Evolutionary conservation across 2,888 invertebrate species (phyloP), one percentile per base, ranked within the genome.

Genomic region (Acanthosoma haemorrhoidale): DNA sequence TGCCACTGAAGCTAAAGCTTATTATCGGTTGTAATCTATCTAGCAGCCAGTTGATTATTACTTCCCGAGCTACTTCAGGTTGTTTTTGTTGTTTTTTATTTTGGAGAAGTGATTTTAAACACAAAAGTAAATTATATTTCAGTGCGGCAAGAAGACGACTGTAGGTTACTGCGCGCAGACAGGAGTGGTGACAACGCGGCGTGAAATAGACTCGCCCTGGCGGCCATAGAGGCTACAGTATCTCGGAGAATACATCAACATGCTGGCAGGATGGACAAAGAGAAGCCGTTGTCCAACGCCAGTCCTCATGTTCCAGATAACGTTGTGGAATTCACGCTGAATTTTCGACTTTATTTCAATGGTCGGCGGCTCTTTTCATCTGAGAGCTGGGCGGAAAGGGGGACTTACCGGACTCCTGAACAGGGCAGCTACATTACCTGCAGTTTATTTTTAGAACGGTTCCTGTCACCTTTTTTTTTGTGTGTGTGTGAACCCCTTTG

Each of bases 321-420:
- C 51, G 25, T 51, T 51, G 21, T 51, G 29, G 51, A 25, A 51
- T 51, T 51, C 51, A 51, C 51, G 51, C 25, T 51, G 51, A n/a
- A 51, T 51, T 51, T 25, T 51, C 51, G 29, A 51, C 51, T 51
- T 51, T 51, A 51, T 51, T 51, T n/a, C 43, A 13, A 43, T 25
- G 51, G n/a, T 13, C 5, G 51, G 21, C 51, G 51, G 51, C 8
- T 51, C 51, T 25, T 51, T 51, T 51, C 51, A 51, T 51, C 51
- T 2, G n/a, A 25, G n/a, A 51, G 29, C 13, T 6, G 5, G 21
- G 21, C 11, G 13, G 8, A 9, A 43, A 21, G 29, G n/a, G n/a
- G 13, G 29, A 13, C 4, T 8, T 13, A 51, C 25, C 29, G 51
- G 25, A 51, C 51, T 51, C 29, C 51, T 51, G 29, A 51, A 51